Conservation (phyloP, 2,888 invertebrate species). For the Clusia tigrina region DNA sequence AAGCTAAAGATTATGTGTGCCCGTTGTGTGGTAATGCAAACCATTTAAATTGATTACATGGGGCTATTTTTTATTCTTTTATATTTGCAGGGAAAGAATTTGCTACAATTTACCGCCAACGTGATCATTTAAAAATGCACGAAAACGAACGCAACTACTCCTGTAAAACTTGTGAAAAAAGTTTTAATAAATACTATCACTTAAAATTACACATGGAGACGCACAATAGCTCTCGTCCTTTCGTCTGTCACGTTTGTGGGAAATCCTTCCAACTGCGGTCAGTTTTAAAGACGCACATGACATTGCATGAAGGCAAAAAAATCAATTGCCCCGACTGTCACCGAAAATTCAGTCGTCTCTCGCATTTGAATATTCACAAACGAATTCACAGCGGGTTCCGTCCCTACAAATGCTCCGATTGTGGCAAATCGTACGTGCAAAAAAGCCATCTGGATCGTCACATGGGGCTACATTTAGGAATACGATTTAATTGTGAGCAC, state of each 20-base stretch:
- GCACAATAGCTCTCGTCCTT: conserved; percentile 44
- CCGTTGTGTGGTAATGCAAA: too few relatives aligned
- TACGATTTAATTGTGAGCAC: conserved; percentile 39
- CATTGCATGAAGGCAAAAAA: conserved; percentile 43
- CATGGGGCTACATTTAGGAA: conserved; percentile 39
- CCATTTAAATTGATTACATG: too few relatives aligned
- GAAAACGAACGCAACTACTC: conserved; percentile 37
- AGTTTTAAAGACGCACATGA: conserved; percentile 41
- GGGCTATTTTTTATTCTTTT: too few relatives aligned
- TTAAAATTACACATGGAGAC: conserved; percentile 37
- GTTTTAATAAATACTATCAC: conserved; percentile 36
- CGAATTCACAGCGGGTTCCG: conserved; percentile 42
- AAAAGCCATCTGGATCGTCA: conserved; percentile 46
- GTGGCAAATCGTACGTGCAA: conserved; percentile 41
- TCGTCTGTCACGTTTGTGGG: conserved; percentile 41
- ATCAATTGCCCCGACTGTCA: conserved; percentile 42
- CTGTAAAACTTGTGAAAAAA: conserved; percentile 38
- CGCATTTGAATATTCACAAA: conserved; percentile 42
- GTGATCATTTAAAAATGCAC: conserved; percentile 39
- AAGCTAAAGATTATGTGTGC: too few relatives aligned
- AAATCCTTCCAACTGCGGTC: conserved; percentile 42
- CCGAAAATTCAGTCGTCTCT: conserved; percentile 43
- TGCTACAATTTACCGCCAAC: conserved; percentile 30
- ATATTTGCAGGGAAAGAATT: conserved; percentile 35
- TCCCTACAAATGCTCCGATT: conserved; percentile 42